Evolutionary conservation across 2,113 vertebrate genomes (phyloP), one percentile per base, ranked within the genome.

Genomic region (Aegithalos caudatus): DNA sequence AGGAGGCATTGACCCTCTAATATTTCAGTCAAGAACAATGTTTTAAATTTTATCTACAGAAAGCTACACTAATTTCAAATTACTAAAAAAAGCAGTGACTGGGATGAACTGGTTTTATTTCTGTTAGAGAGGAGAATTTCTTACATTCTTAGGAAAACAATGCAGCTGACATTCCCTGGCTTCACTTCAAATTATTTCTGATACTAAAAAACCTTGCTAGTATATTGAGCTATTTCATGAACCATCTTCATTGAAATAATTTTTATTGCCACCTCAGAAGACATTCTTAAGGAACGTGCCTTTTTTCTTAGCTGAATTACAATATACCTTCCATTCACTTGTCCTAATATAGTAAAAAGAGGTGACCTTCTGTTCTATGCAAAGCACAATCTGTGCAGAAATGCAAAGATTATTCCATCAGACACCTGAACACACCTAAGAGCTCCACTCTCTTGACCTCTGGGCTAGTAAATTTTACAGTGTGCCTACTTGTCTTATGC

Each of bases 401-500:
- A 24, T 11, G 31, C 79, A 90, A 95, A 93, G 51, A 70, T 93
- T 58, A 92, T 91, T 95, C 14, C 60, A 27, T 80, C 53, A 85
- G 78, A 96, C 38, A 38, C 12, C 31, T 10, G 4, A 96, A 91
- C 86, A 94, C 66, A 58, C 81, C 72, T 4, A 10, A 58, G 85
- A 81, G 71, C n/a, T 66, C 50, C 5, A 2, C 54, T 74, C 37
- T 82, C 23, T 27, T 93, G 88, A 91, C 66, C 65, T 88, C 50
- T 80, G 73, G 82, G n/a, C 86, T 56, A 80, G 35, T 61, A 95
- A 96, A 97, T 95, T 50, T 60, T 44, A 64, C 61, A 80, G 37
- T 51, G 42, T 83, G 12, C 54, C 31, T 66, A 50, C 61, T 56
- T 92, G 81, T 76, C 77, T 72, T 54, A 70, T 25, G 12, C 45